Percentiles rank a stretch among this genome's conserved stretches.
phyloP scores from a whole-genome alignment of 2,888 invertebrate species.

The Apoderus coryli region DNA sequence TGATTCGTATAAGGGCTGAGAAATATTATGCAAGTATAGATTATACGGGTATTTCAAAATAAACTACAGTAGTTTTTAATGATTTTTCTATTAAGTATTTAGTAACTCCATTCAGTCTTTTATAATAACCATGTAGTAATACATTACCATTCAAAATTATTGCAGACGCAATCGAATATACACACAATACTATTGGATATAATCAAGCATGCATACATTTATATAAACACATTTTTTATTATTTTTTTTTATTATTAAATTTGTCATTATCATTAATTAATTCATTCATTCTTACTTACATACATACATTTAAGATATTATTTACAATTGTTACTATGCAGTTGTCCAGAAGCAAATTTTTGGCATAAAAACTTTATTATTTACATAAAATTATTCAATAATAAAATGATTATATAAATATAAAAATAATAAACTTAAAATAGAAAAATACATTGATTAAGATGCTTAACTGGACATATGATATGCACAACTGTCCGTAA shows the following conservation, averaged over 20 bases:
- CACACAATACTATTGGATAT: constrained; percentile 35
- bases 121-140: constrained; percentile 36
- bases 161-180: constrained; percentile 35
- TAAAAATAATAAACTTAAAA: constrained; percentile 15
- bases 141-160: constrained; percentile 36
- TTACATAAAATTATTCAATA: constrained; percentile 21
- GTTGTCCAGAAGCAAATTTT: constrained; percentile 26
- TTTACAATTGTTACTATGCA: constrained; percentile 30
- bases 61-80: too few relatives aligned
- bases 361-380: constrained; percentile 25
- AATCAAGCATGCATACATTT: constrained; percentile 31
- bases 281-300: constrained; percentile 20
- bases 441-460: constrained; percentile 15
- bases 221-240: constrained; percentile 21
- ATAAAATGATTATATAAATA: constrained; percentile 19
- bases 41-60: too few relatives aligned
- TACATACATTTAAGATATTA: constrained; percentile 28
- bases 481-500: constrained; percentile 27
- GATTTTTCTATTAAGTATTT: constrained; percentile 31
- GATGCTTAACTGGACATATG: constrained; percentile 22
- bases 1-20: too few relatives aligned
- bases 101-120: constrained; percentile 38
- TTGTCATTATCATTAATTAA: too few relatives aligned
- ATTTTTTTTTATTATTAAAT: too few relatives aligned
- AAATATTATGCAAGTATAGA: too few relatives aligned